Base-by-base conservation (phyloP, 2,797 vertebrate species). In the Bradypodion ventrale region DNA sequence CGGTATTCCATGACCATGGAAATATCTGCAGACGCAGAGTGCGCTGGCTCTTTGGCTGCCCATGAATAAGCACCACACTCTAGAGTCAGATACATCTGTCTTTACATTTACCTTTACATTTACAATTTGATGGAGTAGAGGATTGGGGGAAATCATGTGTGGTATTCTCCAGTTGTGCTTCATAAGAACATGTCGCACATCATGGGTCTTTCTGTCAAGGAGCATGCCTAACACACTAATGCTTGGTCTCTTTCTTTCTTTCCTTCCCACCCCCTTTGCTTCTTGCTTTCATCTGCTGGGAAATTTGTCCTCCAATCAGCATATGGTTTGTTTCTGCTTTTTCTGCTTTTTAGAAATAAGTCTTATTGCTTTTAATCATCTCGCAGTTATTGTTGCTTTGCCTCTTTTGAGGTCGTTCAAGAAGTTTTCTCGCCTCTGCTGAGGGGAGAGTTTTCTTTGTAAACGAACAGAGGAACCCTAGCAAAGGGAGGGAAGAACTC, bases 321-420 rank as follows among this genome's bases (percentile, higher is more conserved):
- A 97, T 92, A 97, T 97, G 98, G 98, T 99, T 98, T 94, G 98
- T 98, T 96, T 90, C 94, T 92, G 91, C 94, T 97, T 96, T 88
- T 80, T 93, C 84, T 85, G 13, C 90, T 92, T 91, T 75, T 85
- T 88, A 74, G 15, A 25, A 0, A 12, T 63, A 74, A 68, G n/a
- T 75, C 27, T 13, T 16, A 76, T 62, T 73, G 40, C n/a, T 63
- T 84, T 85, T 46, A 40, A 70, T 52, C 42, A 52, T 1, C 12
- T 70, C 8, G 37, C 29, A 23, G 37, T 27, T 5, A 25, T 8
- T 56, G 40, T 52, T 25, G 37, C 29, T 72, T 27, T 7, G 2
- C 12, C 29, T 32, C 37, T 32, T 13, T 15, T 32, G 19, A 44
- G 56, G 79, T 56, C 21, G 35, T 12, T 37, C 52, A 37, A 12